Base-by-base conservation (phyloP, 2,113 vertebrate genomes). In the Thalassoma bifasciatum region DNA sequence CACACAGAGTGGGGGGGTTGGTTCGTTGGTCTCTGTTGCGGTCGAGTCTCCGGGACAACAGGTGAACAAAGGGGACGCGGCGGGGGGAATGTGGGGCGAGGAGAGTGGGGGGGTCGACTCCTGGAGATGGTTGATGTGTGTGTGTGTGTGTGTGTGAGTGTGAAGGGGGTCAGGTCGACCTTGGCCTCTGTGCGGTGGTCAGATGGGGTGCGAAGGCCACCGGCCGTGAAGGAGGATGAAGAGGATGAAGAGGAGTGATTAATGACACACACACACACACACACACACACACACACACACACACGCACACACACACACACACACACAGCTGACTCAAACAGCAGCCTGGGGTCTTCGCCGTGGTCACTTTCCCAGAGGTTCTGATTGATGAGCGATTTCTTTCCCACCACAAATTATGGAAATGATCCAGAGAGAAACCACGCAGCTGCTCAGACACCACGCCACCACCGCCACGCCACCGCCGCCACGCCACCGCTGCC, bases 1-100 rank as follows among this genome's bases (percentile, higher is more conserved):
- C 66, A 60, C 47, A 50, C 24, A 44, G 58, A 73, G n/a, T n/a
- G n/a, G n/a, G n/a, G n/a, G n/a, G n/a, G n/a, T n/a, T n/a, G n/a
- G n/a, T n/a, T n/a, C n/a, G n/a, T n/a, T 78, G 84, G 88, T 85
- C 91, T 89, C 81, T 36, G 81, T 73, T 62, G 87, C 75, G 79
- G 63, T 88, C 58, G 72, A 81, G 91, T 94, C 91, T 90, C 93
- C 92, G 72, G 75, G 92, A 93, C 93, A 93, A 94, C 93, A 93
- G 87, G 83, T 90, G 88, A 84, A 94, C 92, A 94, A 94, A 90
- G 91, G 80, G 88, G 83, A 75, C 74, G 61, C 82, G 58, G 69
- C 62, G 72, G 83, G 86, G 91, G 88, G 92, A 93, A 93, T 93
- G 91, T 58, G 85, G 71, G 79, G 76, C 60, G 13, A 54, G 62